Evolutionary conservation across 2,797 vertebrate genomes (phyloP).

Genomic region (Pangasius krempfi): DNA sequence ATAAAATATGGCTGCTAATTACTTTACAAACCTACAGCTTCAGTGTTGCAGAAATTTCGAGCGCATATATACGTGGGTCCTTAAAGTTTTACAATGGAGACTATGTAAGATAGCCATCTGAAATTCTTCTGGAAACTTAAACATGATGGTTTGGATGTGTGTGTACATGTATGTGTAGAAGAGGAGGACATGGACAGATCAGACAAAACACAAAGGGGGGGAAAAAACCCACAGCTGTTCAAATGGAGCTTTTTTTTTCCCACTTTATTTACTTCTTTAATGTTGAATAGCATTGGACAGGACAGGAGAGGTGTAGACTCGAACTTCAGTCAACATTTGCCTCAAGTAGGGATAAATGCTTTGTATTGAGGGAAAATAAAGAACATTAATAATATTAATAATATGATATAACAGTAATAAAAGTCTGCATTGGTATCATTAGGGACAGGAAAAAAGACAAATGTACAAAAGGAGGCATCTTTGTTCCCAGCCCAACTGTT

Average conservation of each 20-base stretch:
- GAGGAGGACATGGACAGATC: neutral
- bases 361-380: conserved; percentile 70
- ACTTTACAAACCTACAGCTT: neutral
- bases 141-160: neutral
- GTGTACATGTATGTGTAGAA: neutral
- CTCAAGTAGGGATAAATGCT: conserved; percentile 83
- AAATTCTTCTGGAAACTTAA: conserved; percentile 12
- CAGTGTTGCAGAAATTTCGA: neutral
- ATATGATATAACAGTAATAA: conserved; percentile 72
- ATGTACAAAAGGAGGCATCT: conserved; percentile 93
- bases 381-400: conserved; percentile 65
- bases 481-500: conserved; percentile 84
- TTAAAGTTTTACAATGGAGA: conserved; percentile 8
- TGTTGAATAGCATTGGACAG: conserved; percentile 94
- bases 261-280: conserved; percentile 78
- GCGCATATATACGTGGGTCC: neutral
- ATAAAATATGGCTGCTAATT: neutral
- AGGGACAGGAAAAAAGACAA: conserved; percentile 81
- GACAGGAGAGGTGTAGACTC: conserved; percentile 88
- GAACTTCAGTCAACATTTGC: conserved; percentile 86
- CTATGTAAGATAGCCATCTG: conserved; percentile 7
- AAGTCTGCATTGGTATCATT: conserved; percentile 88
- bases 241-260: conserved; percentile 65
- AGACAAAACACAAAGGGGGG: conserved; percentile 43
- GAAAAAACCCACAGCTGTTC: conserved; percentile 15